phyloP scores from a whole-genome alignment of 2,888 invertebrate genomes.

The Oscheius sp. region DNA sequence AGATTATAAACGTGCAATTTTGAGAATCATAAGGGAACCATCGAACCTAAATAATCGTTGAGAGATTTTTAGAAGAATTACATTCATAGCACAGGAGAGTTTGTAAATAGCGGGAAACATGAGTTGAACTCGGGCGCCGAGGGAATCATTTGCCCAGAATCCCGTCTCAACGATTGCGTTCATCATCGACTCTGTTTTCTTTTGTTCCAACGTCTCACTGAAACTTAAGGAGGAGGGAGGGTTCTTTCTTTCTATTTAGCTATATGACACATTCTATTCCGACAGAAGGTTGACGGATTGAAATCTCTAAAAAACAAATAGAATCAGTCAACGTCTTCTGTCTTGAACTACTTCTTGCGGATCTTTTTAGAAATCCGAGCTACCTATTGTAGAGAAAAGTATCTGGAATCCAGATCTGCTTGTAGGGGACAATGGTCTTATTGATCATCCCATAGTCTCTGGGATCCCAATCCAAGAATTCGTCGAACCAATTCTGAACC shows the following conservation, averaged over 20 bases:
- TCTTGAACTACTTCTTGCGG: background rate
- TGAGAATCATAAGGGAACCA: constrained; percentile 66
- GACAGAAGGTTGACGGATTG: no score
- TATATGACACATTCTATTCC: no score
- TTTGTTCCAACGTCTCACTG: constrained; percentile 65
- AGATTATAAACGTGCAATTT: constrained; percentile 69
- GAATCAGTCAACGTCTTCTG: no score
- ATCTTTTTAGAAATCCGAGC: no score
- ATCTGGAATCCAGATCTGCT: constrained; percentile 70
- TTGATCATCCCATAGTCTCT: constrained; percentile 69
- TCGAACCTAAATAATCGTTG: constrained; percentile 36
- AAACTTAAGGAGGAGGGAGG: no score
- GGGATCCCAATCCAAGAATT: constrained; percentile 72
- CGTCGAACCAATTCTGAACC: constrained; percentile 72
- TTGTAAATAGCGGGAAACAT: constrained; percentile 70
- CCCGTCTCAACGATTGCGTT: constrained; percentile 66
- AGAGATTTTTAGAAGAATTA: constrained; percentile 26
- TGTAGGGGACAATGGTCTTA: constrained; percentile 68
- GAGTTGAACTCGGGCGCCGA: constrained; percentile 62
- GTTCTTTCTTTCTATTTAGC: background rate
- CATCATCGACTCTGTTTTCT: constrained; percentile 67
- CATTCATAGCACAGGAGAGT: constrained; percentile 67
- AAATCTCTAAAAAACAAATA: no score
- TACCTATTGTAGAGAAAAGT: constrained; percentile 67
- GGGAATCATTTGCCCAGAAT: constrained; percentile 57